Conservation (phyloP, 2,888 invertebrate species). For the Eupeodes luniger region DNA sequence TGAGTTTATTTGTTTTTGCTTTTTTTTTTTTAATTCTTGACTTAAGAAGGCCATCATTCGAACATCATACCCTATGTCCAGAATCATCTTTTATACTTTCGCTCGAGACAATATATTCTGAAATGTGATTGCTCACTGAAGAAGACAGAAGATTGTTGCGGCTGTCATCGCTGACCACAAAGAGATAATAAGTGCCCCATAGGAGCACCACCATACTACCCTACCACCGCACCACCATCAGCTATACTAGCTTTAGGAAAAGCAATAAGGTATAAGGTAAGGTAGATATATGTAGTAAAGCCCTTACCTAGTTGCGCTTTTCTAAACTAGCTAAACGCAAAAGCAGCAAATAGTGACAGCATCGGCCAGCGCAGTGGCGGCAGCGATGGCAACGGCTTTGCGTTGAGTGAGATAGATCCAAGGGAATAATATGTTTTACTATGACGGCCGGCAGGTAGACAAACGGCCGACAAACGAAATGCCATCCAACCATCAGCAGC, state of each 20-base stretch:
- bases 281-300: slow-evolving; percentile 27
- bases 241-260: too few relatives aligned
- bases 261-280: too few relatives aligned
- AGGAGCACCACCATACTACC: background rate
- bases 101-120: slow-evolving; percentile 51
- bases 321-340: slow-evolving; percentile 19
- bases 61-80: slow-evolving; percentile 40
- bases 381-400: slow-evolving; percentile 4
- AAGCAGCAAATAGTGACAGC: slow-evolving; percentile 5
- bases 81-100: slow-evolving; percentile 52
- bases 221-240: background rate
- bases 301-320: slow-evolving; percentile 49
- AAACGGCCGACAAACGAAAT: slow-evolving; percentile 72
- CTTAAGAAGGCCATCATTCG: background rate
- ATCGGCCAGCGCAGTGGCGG: background rate
- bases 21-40: too few relatives aligned
- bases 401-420: slow-evolving; percentile 73
- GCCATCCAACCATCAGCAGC: slow-evolving; percentile 40
- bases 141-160: slow-evolving; percentile 76
- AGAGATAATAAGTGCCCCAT: slow-evolving; percentile 75
- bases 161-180: slow-evolving; percentile 76
- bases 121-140: slow-evolving; percentile 75
- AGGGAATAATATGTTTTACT: slow-evolving; percentile 70
- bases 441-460: slow-evolving; percentile 71
- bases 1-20: too few relatives aligned